These are phyloP conservation scores for Torymus auratus DNA, from an alignment of 2,888 invertebrate species.

Conservation along the genomic window DNA sequence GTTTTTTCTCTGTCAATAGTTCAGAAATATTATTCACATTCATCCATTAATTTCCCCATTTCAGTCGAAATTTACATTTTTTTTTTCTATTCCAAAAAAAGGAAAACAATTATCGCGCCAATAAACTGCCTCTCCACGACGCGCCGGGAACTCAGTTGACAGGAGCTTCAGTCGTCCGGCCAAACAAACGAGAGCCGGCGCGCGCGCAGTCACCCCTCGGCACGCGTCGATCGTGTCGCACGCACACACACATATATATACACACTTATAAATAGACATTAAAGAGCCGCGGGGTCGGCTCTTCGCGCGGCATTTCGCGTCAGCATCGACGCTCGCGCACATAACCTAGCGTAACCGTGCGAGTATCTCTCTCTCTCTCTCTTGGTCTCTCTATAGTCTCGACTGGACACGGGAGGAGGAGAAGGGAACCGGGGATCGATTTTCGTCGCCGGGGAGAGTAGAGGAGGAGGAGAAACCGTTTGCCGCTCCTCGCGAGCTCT, in stretches of 20 bases:
- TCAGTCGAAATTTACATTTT: too few species aligned
- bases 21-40: too few species aligned
- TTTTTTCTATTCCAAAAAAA: too few species aligned
- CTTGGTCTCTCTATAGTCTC: constrained; percentile 16
- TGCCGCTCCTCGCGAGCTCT: background rate
- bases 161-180: too few species aligned
- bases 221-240: too few species aligned
- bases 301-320: background rate
- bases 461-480: constrained; percentile 14
- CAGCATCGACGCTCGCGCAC: constrained; percentile 29
- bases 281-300: constrained; percentile 3
- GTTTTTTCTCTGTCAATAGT: too few species aligned
- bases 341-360: constrained; percentile 58
- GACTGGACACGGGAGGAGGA: constrained; percentile 26
- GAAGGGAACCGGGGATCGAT: constrained; percentile 57
- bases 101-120: too few species aligned
- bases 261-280: constrained; percentile 7
- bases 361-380: constrained; percentile 13
- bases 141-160: too few species aligned
- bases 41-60: too few species aligned
- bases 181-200: too few species aligned
- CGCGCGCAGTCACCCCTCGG: too few species aligned
- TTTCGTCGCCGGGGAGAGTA: constrained; percentile 46
- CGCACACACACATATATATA: background rate
- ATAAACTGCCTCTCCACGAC: too few species aligned